Base-by-base conservation (phyloP, 2,888 invertebrate genomes). In the Heterodera filipjevi region DNA sequence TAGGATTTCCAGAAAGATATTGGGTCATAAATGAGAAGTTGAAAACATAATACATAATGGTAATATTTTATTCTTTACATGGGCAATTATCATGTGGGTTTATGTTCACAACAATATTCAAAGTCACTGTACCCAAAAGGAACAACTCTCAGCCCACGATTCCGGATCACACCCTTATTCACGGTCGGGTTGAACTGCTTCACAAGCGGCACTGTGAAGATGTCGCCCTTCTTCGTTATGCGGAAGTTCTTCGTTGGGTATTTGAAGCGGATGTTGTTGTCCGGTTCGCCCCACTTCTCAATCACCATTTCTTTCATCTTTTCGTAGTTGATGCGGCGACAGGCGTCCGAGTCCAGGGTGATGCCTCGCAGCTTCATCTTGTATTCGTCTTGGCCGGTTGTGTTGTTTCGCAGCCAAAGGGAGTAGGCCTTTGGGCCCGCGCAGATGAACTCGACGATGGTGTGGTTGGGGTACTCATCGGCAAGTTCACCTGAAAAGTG, bases 361-460 rank as follows among this genome's bases (percentile, higher is more conserved):
- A 75, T 59, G n/a, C 75, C 75, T 5, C 75, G 46, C 33, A 75
- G n/a, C 75, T 49, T 75, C 35, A 75, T 14, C 27, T 59, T 59
- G 59, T 27, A 59, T 27, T 27, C 27, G 59, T 59, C 68, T 19
- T 75, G 22, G 27, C 59, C 59, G n/a, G n/a, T 59, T n/a, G 27
- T 12, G 27, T 59, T 59, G 59, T 59, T 8, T 0, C 59, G 6
- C 1, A 59, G 59, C 59, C 59, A 59, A 10, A 59, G 59, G 27
- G 59, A n/a, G 39, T 32, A 53, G 59, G 64, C 53, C 30, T 64
- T 53, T 1, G 53, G 53, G 14, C 53, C 53, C 14, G 53, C 53
- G n/a, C 76, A 64, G 66, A 39, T n/a, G 32, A 66, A 76, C 32
- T 72, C 77, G n/a, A 73, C 33, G 16, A 77, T 77, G 0, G 70